Evolutionary conservation across 2,888 invertebrate species (phyloP), one percentile per base, ranked within the genome.

Genomic region (Gisinianus flammeolus): DNA sequence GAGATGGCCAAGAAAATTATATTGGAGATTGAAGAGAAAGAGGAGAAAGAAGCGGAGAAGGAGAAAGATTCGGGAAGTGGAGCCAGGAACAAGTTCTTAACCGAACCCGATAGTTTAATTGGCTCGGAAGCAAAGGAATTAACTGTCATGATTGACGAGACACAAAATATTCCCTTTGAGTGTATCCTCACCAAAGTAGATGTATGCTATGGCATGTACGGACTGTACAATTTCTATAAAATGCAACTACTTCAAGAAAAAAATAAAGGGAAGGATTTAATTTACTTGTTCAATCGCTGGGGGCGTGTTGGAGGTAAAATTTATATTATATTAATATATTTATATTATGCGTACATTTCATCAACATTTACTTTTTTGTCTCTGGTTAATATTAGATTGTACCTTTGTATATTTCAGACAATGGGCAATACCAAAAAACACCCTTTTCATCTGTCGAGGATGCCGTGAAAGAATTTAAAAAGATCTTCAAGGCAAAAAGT

Each of bases 171-270:
- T 79, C 86, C 87, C 0, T 89, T 86, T 82, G 87, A 88, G 83
- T 86, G 87, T n/a, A 85, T 88, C 10, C 85, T 89, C 83, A 88
- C 87, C 28, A 88, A 88, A 82, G 88, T 89, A 12, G 88, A 89
- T 83, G 85, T 89, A 2, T 85, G 85, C 58, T 86, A 86, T 80
- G 88, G 88, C 24, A 77, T 85, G 22, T 88, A 85, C 81, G 89
- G 89, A 73, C 86, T 88, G 81, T 89, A 89, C 86, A 89, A 89
- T 85, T 90, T 88, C 85, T 90, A 89, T 85, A 88, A 88, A 81
- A 87, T 90, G 87, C 89, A 89, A 86, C 86, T 89, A 75, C 78
- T 85, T 62, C 77, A 81, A 66, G 85, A 86, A 66, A 84, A 85
- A 71, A 71, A 76, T 33, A 74, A 79, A 24, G 86, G 86, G 26